Evolutionary conservation across 2,797 vertebrate genomes (phyloP), one percentile per base, ranked within the genome.

Genomic region (Hemibagrus guttatus): DNA sequence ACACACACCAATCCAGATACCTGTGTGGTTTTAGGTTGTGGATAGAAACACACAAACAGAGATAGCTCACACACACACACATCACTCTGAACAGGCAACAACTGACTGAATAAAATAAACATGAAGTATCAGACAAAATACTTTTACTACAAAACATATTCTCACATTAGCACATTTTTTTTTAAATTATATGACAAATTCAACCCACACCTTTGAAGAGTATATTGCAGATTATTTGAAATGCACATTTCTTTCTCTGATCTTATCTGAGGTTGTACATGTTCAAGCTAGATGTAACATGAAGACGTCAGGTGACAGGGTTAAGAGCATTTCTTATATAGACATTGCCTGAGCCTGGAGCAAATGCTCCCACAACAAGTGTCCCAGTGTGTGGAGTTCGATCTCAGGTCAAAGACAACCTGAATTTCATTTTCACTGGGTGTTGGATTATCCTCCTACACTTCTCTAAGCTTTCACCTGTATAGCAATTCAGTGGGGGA

Each of bases 361-460:
- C 79, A 46, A 46, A 61, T 81, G 58, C 58, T 63, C 58, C 79
- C 59, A 63, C 6, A 23, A 28, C 79, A 81, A n/a, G 79, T 81
- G 79, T 46, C 58, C 78, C 59, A 63, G 79, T 84, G 89, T 88
- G 90, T 90, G 86, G 89, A 91, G 89, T 91, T 90, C 79, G 88
- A 66, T 88, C 75, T 63, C 39, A 63, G 35, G 58, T 46, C 58
- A 16, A 46, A 63, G 13, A 46, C n/a, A 8, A 46, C 46, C 79
- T 46, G 79, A 63, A n/a, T 63, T 81, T 80, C 58, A 81, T 81
- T 81, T 81, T 81, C n/a, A 42, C 58, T 81, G 56, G 21, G 56
- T n/a, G 52, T 58, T 58, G 8, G 54, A 58, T 79, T 58, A 16
- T 61, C 13, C 39, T 81, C 23, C 59, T 28, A n/a, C 58, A 81